Conservation (phyloP, 2,113 vertebrate species). For the Apaloderma vittatum region DNA sequence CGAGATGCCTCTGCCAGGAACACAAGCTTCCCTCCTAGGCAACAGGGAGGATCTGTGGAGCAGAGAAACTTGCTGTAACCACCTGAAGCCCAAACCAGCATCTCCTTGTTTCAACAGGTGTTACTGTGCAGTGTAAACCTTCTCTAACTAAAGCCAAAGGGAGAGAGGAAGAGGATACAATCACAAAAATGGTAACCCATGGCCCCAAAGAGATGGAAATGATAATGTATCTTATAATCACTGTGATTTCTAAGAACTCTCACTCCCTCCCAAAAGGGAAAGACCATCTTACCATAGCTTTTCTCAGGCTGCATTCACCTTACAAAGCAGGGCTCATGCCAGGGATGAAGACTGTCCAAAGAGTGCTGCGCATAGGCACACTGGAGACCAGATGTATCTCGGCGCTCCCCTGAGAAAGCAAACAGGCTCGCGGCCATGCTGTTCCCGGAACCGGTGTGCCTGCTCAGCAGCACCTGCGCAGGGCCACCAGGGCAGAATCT, state of each 20-base stretch:
- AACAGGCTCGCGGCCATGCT: fast-evolving
- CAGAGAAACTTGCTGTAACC: not conserved
- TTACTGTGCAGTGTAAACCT: not conserved
- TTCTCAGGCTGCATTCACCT: not conserved
- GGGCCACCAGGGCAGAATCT: not conserved
- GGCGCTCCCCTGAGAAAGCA: fast-evolving
- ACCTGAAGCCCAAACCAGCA: not conserved
- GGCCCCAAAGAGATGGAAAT: not conserved
- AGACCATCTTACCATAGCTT: not conserved
- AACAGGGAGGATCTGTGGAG: not conserved
- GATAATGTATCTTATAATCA: not conserved
- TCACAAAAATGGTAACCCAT: not conserved
- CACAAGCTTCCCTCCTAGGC: fast-evolving
- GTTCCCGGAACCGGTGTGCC: fast-evolving
- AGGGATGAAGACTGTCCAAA: fast-evolving
- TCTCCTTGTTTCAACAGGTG: not conserved
- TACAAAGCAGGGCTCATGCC: fast-evolving
- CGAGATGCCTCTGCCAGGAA: not conserved
- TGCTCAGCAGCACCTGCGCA: not conserved
- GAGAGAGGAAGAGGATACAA: not conserved
- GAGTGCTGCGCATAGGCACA: not conserved
- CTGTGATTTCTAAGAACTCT: fast-evolving
- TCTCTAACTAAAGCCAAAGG: not conserved
- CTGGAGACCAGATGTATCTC: fast-evolving
- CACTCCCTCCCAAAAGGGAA: not conserved